Percentiles rank a stretch among this genome's conserved stretches.
Conservation (phyloP, 1,140 invertebrate species). For the Bombus superbus region DNA sequence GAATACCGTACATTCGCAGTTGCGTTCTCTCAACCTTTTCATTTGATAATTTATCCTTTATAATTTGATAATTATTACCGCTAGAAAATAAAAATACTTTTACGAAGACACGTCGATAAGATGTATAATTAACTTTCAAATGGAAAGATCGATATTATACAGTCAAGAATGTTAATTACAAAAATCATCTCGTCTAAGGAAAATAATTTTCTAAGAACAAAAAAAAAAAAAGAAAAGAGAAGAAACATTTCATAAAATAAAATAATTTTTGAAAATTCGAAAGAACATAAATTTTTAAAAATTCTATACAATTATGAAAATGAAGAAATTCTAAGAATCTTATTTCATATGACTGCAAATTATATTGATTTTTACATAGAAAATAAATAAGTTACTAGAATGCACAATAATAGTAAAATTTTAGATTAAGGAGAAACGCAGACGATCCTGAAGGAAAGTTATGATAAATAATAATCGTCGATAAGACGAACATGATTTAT, state of each 20-base stretch:
- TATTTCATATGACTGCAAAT: no score
- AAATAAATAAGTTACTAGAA: background rate
- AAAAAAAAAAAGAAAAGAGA: background rate
- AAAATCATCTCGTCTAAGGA: background rate
- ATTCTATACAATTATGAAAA: no score
- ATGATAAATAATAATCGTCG: background rate
- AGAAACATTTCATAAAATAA: no score
- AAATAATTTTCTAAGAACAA: background rate
- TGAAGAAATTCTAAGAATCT: no score
- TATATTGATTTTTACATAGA: no score
- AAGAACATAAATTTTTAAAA: no score
- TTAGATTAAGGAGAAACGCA: no score
- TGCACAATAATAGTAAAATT: no score
- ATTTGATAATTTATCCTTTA: background rate
- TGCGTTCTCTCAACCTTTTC: background rate
- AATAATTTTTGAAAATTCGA: no score
- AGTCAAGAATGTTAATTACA: background rate
- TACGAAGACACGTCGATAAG: background rate
- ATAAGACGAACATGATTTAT: conserved; percentile 1
- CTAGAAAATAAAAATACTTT: background rate
- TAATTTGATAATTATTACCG: background rate
- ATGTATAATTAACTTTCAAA: background rate
- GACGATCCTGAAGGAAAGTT: background rate
- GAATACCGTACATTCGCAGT: background rate
- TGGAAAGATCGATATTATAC: no score